A percentile compares a stretch with the other conserved stretches of the same genome.
Conservation (phyloP, 1,140 invertebrate genomes). For the Euura lappo region DNA sequence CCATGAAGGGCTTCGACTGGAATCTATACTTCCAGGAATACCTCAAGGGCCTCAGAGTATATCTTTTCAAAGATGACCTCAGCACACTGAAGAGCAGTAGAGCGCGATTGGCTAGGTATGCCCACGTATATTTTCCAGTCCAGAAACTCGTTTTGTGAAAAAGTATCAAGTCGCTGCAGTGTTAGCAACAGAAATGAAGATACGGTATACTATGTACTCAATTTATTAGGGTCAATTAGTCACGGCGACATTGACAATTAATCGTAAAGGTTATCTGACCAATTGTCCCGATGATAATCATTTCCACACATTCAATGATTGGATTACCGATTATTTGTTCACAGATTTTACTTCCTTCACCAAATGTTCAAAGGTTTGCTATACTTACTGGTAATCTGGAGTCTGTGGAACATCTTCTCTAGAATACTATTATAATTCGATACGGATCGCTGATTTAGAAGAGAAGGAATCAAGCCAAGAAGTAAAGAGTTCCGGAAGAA, state of each 20-base stretch:
- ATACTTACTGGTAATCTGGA: slow-evolving; percentile 17
- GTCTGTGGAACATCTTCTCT: slow-evolving; percentile 42
- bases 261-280: neutral
- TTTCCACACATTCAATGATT: no score
- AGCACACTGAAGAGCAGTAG: slow-evolving; percentile 67
- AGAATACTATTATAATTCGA: slow-evolving; percentile 12
- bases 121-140: slow-evolving; percentile 15
- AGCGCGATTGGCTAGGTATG: slow-evolving; percentile 65
- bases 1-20: slow-evolving; percentile 73
- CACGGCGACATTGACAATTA: slow-evolving; percentile 11
- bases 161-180: slow-evolving; percentile 12
- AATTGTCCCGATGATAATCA: neutral
- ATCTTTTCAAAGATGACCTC: slow-evolving; percentile 75
- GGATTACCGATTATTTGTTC: slow-evolving; percentile 32
- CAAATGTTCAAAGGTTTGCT: slow-evolving; percentile 54
- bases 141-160: slow-evolving; percentile 20
- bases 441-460: neutral
- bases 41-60: slow-evolving; percentile 69
- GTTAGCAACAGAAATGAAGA: slow-evolving; percentile 20
- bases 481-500: no score
- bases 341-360: slow-evolving; percentile 61
- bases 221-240: slow-evolving; percentile 30
- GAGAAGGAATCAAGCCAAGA: no score
- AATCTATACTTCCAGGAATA: slow-evolving; percentile 70
- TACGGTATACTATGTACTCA: slow-evolving; percentile 17